Evolutionary conservation across 2,888 invertebrate genomes (phyloP), one percentile per base, ranked within the genome.

Genomic region (Tuberolachnus salignus): DNA sequence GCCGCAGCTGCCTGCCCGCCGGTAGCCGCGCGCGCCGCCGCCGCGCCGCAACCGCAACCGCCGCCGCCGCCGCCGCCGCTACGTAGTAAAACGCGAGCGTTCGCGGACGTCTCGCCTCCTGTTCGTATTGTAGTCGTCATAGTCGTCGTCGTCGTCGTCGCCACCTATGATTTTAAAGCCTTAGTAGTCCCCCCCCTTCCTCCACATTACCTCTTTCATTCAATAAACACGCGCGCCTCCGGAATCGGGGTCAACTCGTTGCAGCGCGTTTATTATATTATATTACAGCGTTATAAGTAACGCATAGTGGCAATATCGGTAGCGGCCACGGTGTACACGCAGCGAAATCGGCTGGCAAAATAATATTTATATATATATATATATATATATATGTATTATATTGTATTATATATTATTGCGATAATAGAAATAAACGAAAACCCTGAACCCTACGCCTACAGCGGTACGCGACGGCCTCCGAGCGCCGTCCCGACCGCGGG

Each of bases 171-270:
- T 34, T 34, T 34, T 34, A 34, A 34, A 4, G 34, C 34, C 59
- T 16, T 21, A 2, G 51, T 8, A 23, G 46, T 23, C 26, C 51
- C 55, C 74, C 55, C 55, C 64, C 26, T 23, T 51, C 26, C 53
- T 6, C 34, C 34, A 4, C 34, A 4, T 6, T 6, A 34, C 3
- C 34, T 34, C 6, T 34, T 34, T 44, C 63, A 74, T 74, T 74
- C 63, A 53, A 44, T 44, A 74, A 64, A 74, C 74, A 55, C 74
- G 74, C 74, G 74, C 66, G 44, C 23, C 55, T 55, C 55, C 74
- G 53, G 66, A 66, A 75, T 75, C 64, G 74, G 74, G 74, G 74
- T 75, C 74, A 75, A 75, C 55, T 57, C 66, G 63, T 55, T 44
- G 53, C 13, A 64, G 26, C 26, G 49, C 64, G 46, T 13, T n/a